These are phyloP conservation scores for Peromyscus californicus DNA, from an alignment of 2,113 vertebrate genomes.

Conservation along the genomic window DNA sequence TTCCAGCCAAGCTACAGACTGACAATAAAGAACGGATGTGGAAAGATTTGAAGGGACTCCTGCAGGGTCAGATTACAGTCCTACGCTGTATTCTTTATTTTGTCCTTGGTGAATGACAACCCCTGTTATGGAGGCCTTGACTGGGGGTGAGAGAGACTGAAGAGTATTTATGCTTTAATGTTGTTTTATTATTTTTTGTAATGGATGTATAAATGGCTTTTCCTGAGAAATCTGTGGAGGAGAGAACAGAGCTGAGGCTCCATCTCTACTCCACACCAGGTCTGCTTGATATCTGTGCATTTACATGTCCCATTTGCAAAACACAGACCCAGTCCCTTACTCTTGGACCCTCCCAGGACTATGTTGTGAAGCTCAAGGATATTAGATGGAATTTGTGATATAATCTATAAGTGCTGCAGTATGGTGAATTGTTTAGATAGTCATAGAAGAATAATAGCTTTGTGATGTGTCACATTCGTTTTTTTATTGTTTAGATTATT, in stretches of 20 bases:
- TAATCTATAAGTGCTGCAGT: not conserved
- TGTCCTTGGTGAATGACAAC: not conserved
- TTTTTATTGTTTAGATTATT: not conserved
- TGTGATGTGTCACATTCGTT: not conserved
- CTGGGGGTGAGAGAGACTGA: not conserved
- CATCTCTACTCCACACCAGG: rapidly evolving
- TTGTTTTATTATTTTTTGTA: not conserved
- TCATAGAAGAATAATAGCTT: not conserved
- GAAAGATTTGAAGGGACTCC: not conserved
- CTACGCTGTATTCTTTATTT: not conserved
- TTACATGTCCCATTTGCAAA: not conserved
- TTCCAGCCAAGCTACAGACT: not conserved
- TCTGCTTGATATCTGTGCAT: rapidly evolving
- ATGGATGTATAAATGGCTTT: not conserved
- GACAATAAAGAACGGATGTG: not conserved
- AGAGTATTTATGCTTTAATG: not conserved
- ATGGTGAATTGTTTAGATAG: not conserved
- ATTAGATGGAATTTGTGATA: not conserved
- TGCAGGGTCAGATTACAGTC: not conserved
- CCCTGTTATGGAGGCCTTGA: not conserved
- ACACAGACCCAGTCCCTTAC: too few species aligned
- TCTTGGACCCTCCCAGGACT: not conserved
- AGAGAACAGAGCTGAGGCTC: not conserved
- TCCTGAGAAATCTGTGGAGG: not conserved
- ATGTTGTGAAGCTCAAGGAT: not conserved